phyloP scores from a whole-genome alignment of 1,140 invertebrate species.

The Magallana gigas region DNA sequence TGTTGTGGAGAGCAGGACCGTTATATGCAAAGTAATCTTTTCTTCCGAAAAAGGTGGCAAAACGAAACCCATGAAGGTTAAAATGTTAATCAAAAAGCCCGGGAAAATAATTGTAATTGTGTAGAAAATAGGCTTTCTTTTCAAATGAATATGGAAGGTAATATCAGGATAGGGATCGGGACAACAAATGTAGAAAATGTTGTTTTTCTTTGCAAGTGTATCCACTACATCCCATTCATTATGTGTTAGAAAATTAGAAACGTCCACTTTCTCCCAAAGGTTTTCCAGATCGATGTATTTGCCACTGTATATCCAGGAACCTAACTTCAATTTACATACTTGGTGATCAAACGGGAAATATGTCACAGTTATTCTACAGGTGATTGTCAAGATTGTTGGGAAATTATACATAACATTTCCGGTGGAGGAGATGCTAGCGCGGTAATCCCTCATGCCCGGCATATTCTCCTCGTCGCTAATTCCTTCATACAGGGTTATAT shows the following conservation, averaged over 20 bases:
- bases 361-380: slow-evolving; percentile 4
- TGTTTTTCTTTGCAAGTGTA: slow-evolving; percentile 83
- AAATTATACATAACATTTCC: slow-evolving; percentile 40
- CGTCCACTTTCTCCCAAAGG: slow-evolving; percentile 82
- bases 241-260: slow-evolving; percentile 67
- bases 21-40: neutral
- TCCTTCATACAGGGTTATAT: slow-evolving; percentile 22
- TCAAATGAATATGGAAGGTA: slow-evolving; percentile 82
- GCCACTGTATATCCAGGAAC: slow-evolving; percentile 16
- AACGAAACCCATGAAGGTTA: slow-evolving; percentile 81
- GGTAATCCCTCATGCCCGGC: slow-evolving; percentile 16
- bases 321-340: slow-evolving; percentile 16
- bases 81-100: slow-evolving; percentile 81
- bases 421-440: neutral
- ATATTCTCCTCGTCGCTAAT: neutral
- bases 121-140: slow-evolving; percentile 94
- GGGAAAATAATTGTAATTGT: slow-evolving; percentile 82
- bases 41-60: slow-evolving; percentile 80
- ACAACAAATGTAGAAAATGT: slow-evolving; percentile 82
- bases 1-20: neutral
- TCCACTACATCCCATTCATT: slow-evolving; percentile 55
- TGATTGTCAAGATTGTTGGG: slow-evolving; percentile 11
- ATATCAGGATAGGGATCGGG: slow-evolving; percentile 81
- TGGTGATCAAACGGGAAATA: slow-evolving; percentile 40
- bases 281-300: slow-evolving; percentile 58